Evolutionary conservation across 1,140 invertebrate species (phyloP), one percentile per base, ranked within the genome.

Genomic region (Scaptomyza hsui): DNA sequence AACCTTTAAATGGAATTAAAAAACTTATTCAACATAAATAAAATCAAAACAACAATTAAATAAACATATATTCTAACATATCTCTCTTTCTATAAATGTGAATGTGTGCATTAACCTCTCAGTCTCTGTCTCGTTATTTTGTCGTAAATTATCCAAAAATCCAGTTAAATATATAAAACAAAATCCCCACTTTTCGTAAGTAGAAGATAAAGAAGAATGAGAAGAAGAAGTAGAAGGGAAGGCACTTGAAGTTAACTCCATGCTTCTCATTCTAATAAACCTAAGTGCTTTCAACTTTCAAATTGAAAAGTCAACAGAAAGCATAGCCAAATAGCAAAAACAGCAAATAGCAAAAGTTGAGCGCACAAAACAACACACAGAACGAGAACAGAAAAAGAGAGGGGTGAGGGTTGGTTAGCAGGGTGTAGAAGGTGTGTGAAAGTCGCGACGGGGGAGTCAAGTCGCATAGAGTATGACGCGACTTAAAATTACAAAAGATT

Each of bases 401-500:
- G 4, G 18, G 13, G 29, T 10, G 5, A 42, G 5, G 9, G 2
- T 21, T 1, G 13, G 16, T 19, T 12, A 6, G 52, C 7, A 9
- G 4, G 42, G 1, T 12, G 1, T 18, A 19, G 24, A 35, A 9
- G 21, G 13, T 6, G 35, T 6, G 35, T 37, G n/a, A 12, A 37
- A n/a, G n/a, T 12, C 10, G 12, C n/a, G 32, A n/a, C 32, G 32
- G 2, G 9, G 24, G 35, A 24, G 21, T 12, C 15, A n/a, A 21
- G 18, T 24, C 15, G 62, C 51, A 56, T 41, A 18, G 47, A 65
- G 67, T 72, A 53, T 59, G 51, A 71, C 78, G 82, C 82, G 82
- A 78, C 78, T 86, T 86, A 76, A 86, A 88, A 88, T 86, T 86
- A 86, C 82, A 86, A 86, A 86, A 86, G 82, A 86, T 86, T 86